Evolutionary conservation across 2,797 vertebrate genomes (phyloP).

Genomic region (Pyrocephalus nanus): DNA sequence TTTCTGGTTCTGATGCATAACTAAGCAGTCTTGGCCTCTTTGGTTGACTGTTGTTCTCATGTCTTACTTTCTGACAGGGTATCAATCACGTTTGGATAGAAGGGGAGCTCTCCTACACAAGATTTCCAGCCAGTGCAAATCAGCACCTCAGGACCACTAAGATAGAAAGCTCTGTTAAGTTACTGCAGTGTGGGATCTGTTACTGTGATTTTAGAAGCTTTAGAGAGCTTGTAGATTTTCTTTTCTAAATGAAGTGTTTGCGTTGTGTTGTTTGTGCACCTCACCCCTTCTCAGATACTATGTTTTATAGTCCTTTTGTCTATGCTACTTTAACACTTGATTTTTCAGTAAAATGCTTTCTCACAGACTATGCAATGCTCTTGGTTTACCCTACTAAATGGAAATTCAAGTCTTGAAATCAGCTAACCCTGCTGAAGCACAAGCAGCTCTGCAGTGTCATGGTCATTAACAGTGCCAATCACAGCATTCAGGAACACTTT

Average conservation of each 20-base stretch:
- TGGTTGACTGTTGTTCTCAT: neutral
- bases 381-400: slow-evolving; percentile 22
- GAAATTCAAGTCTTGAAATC: slow-evolving; percentile 7
- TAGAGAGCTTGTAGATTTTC: neutral
- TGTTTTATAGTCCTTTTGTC: neutral
- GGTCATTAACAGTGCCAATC: slow-evolving; percentile 54
- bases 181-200: neutral
- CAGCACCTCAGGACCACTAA: neutral
- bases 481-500: slow-evolving; percentile 3
- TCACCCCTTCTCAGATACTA: neutral
- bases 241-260: neutral
- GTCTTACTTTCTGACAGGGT: neutral
- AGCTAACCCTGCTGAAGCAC: slow-evolving; percentile 28
- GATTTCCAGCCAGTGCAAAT: neutral
- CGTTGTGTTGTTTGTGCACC: neutral
- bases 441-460: slow-evolving; percentile 40
- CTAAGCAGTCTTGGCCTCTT: neutral
- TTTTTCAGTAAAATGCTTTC: slow-evolving; percentile 20
- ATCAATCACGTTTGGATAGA: neutral
- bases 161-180: neutral
- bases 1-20: neutral
- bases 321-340: neutral
- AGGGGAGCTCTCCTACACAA: neutral
- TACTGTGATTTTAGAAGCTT: neutral
- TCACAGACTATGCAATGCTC: neutral